Conservation (phyloP, 2,113 vertebrate species). For the Nettapus auritus region DNA sequence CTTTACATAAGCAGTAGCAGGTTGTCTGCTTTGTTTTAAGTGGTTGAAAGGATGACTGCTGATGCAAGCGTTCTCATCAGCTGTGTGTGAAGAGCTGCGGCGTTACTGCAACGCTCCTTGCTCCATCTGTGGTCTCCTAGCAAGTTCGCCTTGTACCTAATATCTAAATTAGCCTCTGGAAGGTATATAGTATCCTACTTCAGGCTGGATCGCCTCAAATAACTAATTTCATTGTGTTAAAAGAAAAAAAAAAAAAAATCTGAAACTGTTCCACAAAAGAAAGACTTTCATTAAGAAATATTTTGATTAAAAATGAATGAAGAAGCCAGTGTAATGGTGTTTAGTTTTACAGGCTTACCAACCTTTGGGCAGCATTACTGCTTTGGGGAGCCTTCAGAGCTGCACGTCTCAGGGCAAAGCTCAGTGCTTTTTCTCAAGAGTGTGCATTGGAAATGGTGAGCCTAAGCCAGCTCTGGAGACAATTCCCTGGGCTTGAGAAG, state of each 20-base stretch:
- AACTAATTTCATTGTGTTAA: constrained; percentile 6
- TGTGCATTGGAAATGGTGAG: neutral
- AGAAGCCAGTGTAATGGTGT: neutral
- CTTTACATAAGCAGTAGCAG: constrained; percentile 11
- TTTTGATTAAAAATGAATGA: neutral
- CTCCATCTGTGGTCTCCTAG: constrained; percentile 72
- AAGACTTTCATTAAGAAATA: neutral
- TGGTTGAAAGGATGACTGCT: constrained; percentile 27
- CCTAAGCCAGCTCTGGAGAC: neutral
- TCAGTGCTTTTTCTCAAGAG: neutral
- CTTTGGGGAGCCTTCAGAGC: neutral
- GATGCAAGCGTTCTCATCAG: constrained; percentile 40
- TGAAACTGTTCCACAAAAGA: neutral
- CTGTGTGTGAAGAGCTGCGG: constrained; percentile 52
- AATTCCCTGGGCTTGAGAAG: neutral
- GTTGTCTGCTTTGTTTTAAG: constrained; percentile 23
- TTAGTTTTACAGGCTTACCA: neutral
- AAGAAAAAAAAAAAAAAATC: neutral
- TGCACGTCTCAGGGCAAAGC: accelerated
- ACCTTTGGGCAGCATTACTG: neutral
- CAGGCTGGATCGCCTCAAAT: neutral
- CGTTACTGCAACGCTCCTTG: constrained; percentile 11
- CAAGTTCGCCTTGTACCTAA: constrained; percentile 58
- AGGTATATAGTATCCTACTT: constrained; percentile 40
- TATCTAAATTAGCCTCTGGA: constrained; percentile 46